Conservation (phyloP, 2,113 vertebrate genomes). For the Candoia aspera region DNA sequence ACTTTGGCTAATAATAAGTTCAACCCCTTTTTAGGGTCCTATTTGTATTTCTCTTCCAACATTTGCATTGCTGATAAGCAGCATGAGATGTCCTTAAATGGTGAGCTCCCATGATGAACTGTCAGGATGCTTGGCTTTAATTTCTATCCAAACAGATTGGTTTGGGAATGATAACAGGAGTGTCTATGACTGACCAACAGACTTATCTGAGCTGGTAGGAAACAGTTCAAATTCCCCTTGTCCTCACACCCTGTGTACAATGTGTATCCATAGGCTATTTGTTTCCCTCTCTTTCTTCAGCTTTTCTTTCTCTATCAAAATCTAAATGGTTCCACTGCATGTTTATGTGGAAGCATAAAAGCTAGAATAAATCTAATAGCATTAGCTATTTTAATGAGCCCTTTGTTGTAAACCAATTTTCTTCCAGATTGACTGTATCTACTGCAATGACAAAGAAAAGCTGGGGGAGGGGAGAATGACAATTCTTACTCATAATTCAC, state of each 20-base stretch:
- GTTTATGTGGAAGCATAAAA: fast-evolving
- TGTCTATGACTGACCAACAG: neutral
- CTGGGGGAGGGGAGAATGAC: fast-evolving
- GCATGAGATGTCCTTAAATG: neutral
- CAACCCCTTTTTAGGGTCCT: neutral
- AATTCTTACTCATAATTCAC: neutral
- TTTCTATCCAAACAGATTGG: neutral
- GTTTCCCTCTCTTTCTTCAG: neutral
- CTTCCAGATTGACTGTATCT: slow-evolving; percentile 4
- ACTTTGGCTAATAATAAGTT: neutral
- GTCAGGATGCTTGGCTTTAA: neutral
- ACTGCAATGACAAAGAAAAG: slow-evolving; percentile 6
- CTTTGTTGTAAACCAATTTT: neutral
- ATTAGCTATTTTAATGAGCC: slow-evolving; percentile 36
- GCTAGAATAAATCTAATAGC: slow-evolving; percentile 1
- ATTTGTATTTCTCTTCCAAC: neutral
- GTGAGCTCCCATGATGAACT: neutral
- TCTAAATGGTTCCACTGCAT: neutral
- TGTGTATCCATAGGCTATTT: neutral
- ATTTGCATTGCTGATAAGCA: neutral
- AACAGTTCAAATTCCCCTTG: neutral
- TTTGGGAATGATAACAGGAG: neutral
- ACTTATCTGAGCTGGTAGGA: neutral
- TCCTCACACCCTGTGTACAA: neutral
- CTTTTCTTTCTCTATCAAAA: neutral